Base-by-base conservation (phyloP, 2,113 vertebrate genomes). In the Polyodon spathula region DNA sequence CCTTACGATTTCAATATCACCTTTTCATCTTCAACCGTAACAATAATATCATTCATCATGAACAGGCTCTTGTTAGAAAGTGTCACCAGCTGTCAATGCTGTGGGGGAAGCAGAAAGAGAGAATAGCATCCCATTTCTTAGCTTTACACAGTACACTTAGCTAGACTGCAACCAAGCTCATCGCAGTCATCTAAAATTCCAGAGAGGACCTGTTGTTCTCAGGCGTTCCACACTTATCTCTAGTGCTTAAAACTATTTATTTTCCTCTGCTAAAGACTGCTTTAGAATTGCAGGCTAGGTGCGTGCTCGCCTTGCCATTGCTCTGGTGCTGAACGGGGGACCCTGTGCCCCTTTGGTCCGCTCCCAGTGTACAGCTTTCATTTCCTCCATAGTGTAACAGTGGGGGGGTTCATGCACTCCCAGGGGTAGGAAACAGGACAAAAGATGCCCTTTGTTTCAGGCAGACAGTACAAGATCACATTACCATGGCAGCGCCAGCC, bases 391-490 rank as follows among this genome's bases (percentile, higher is more conserved):
- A 40, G 58, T 59, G 61, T 17, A 51, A 11, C 65, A 73, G 76
- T 64, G 70, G 79, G 68, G 59, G 65, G 46, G 58, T 70, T 59
- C 67, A 65, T 62, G 70, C 68, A 73, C 68, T 78, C 66, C 70
- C 58, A 71, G 69, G 65, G 75, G 62, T 66, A 72, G 68, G 75
- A 76, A 78, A 78, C 69, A 69, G 79, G 67, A 84, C 77, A 81
- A 86, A 85, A 86, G 80, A 70, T 73, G 27, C 43, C 72, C 77
- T 88, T 88, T 89, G 86, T 89, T 86, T 78, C 63, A 68, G 71
- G 67, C 74, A 79, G 74, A 76, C 59, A 59, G 67, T 15, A 62
- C 58, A 73, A 81, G 86, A 79, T 78, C 78, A 75, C 5, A 83
- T 89, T 88, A 78, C 84, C 78, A 84, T 84, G 76, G 83, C 70